Percentiles rank a stretch among this genome's conserved stretches.
phyloP scores from a whole-genome alignment of 1,140 invertebrate species.

The Pinna nobilis region DNA sequence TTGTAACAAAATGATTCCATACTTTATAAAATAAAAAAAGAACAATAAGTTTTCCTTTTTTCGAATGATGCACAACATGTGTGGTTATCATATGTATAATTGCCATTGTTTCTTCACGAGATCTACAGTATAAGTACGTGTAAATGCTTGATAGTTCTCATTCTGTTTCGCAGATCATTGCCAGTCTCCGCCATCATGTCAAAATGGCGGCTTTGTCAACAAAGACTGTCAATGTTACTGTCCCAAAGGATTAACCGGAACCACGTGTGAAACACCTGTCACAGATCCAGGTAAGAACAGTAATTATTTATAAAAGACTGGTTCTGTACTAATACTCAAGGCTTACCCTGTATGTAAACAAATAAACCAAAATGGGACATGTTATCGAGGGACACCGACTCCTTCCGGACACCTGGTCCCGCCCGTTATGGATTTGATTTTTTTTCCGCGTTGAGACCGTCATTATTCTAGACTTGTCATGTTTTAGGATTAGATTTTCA shows the following conservation, averaged over 20 bases:
- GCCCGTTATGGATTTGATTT: too few relatives aligned
- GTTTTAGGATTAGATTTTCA: not conserved
- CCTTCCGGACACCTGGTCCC: too few relatives aligned
- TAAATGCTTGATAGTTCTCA: not conserved
- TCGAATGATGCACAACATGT: not conserved
- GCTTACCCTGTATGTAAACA: not conserved
- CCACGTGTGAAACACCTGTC: not conserved
- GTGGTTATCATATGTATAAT: not conserved
- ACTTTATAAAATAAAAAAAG: not conserved
- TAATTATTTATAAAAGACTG: not conserved
- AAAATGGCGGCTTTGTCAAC: not conserved
- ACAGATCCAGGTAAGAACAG: slow-evolving; percentile 1
- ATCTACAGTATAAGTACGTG: not conserved
- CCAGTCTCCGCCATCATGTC: not conserved
- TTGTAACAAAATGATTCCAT: not conserved
- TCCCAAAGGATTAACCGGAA: not conserved
- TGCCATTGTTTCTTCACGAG: not conserved
- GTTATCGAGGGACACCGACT: too few relatives aligned
- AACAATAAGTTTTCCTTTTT: not conserved
- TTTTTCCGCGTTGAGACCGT: too few relatives aligned
- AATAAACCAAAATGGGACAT: not conserved
- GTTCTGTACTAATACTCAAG: not conserved
- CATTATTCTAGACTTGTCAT: too few relatives aligned
- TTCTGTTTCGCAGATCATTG: not conserved
- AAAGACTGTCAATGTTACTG: slow-evolving; percentile 6